phyloP scores from a whole-genome alignment of 2,888 invertebrate genomes.

The Athalia cordata region DNA sequence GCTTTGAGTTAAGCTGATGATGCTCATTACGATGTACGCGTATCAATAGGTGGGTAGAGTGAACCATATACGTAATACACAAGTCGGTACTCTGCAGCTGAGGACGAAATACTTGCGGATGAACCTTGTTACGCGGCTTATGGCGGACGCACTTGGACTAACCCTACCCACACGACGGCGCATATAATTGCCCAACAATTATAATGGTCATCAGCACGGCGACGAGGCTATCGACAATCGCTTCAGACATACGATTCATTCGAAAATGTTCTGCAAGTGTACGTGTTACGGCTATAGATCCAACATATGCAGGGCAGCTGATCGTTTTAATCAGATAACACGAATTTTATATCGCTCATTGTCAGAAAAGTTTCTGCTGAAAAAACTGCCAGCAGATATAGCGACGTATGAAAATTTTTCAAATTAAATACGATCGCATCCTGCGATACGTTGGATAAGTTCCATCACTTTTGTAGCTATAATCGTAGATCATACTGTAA shows the following conservation, averaged over 20 bases:
- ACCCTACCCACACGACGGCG: neutral
- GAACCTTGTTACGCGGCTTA: conserved; percentile 19
- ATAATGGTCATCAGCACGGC: neutral
- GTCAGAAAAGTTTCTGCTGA: too few species aligned
- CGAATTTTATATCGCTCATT: too few species aligned
- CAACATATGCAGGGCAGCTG: too few species aligned
- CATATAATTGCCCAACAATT: conserved; percentile 10
- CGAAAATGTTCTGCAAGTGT: too few species aligned
- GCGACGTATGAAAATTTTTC: too few species aligned
- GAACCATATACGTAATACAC: neutral
- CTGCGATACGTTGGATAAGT: too few species aligned
- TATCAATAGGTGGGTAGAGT: neutral
- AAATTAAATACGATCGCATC: too few species aligned
- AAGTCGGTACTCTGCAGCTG: neutral
- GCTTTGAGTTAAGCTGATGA: conserved; percentile 2
- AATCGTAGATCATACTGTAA: too few species aligned
- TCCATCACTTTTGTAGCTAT: too few species aligned
- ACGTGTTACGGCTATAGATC: too few species aligned
- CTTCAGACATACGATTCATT: neutral
- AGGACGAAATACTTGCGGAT: neutral
- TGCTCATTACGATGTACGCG: neutral
- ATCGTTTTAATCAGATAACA: too few species aligned
- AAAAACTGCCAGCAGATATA: too few species aligned
- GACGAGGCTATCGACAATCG: conserved; percentile 20
- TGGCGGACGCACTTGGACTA: neutral